phyloP scores from a whole-genome alignment of 2,797 vertebrate genomes.

The Lophotriccus pileatus region DNA sequence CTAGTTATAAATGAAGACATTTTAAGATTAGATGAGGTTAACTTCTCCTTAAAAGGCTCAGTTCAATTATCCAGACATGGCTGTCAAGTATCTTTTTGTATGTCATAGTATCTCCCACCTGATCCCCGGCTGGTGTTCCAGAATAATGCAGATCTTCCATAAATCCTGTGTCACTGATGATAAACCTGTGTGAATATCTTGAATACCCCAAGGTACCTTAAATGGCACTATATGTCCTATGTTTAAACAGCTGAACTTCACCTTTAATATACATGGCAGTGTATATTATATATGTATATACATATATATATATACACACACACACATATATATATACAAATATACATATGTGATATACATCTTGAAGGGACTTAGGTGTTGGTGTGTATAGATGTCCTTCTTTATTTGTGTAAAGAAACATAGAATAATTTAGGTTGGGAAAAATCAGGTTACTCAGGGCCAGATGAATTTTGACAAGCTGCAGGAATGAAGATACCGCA shows the following conservation, averaged over 20 bases:
- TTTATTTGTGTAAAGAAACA: background rate
- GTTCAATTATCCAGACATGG: background rate
- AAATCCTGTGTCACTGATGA: background rate
- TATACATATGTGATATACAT: background rate
- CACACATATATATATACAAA: too few relatives aligned
- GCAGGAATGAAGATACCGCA: background rate
- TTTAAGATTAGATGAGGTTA: background rate
- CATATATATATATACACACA: background rate
- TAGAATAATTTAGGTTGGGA: background rate
- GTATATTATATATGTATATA: too few relatives aligned
- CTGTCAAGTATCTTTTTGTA: background rate
- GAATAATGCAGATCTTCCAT: background rate
- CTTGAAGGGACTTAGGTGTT: background rate
- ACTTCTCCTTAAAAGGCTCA: background rate
- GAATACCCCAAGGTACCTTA: background rate
- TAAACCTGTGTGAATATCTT: background rate
- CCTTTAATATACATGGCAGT: background rate
- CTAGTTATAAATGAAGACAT: background rate
- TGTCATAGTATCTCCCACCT: background rate
- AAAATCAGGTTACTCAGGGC: background rate
- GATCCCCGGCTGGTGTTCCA: background rate
- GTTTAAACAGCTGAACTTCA: background rate
- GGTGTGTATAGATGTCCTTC: rapidly evolving
- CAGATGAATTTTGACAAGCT: background rate
- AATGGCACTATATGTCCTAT: background rate